Evolutionary conservation across 92 coral and sea anemone species (phyloP), one percentile per base, ranked within the genome.

Genomic region (Palythoa heliodiscus): DNA sequence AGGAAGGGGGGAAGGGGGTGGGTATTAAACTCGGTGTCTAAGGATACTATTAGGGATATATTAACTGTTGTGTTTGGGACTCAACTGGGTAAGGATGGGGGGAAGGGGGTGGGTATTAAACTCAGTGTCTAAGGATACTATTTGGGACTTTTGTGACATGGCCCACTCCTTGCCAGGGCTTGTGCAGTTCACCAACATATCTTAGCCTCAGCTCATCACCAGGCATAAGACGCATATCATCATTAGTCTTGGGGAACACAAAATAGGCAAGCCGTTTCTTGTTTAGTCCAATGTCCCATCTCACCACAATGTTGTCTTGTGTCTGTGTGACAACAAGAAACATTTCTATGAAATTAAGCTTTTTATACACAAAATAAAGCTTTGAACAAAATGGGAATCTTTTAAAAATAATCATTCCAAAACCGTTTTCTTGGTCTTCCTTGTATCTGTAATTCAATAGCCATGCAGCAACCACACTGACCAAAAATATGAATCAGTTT

Each of bases 21-120:
- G n/a, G n/a, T n/a, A n/a, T 43, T 43, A 3, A 43, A 43, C 7
- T 43, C 48, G 7, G 48, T 29, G 22, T 70, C 50, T 23, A 84
- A 94, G 99, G 99, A 96, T 96, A 96, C 99, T 96, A 90, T 96
- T 96, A 14, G 99, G 99, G 2, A 96, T n/a, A n/a, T n/a, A n/a
- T n/a, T n/a, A n/a, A n/a, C n/a, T n/a, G n/a, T n/a, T n/a, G n/a
- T n/a, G n/a, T n/a, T n/a, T n/a, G n/a, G n/a, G n/a, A n/a, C n/a
- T n/a, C n/a, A n/a, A n/a, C n/a, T n/a, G n/a, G n/a, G n/a, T n/a
- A n/a, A n/a, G n/a, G n/a, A n/a, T n/a, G n/a, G n/a, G n/a, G n/a
- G n/a, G n/a, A 43, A 43, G 48, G 48, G 7, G 48, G 48, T n/a
- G n/a, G n/a, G n/a, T n/a, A n/a, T 43, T 43, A 3, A 43, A 43